Conservation (phyloP, 2,797 vertebrate species). For the Coilia nasus region DNA sequence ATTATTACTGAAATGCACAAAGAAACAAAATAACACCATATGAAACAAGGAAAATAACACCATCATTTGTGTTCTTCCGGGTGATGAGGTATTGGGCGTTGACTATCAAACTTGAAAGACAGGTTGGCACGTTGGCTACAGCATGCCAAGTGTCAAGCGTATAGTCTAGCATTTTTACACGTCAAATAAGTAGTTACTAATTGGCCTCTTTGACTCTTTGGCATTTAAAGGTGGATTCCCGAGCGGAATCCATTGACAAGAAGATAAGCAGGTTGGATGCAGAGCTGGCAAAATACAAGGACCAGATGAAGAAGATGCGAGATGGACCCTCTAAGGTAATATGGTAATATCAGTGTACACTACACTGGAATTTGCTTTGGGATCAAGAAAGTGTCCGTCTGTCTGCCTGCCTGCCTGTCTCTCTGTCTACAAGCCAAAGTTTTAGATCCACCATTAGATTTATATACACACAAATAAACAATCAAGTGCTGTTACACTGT, state of each 20-base stretch:
- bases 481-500: too few species aligned
- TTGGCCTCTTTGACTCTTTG: neutral
- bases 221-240: conserved; percentile 85
- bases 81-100: neutral
- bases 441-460: too few species aligned
- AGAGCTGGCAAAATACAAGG: conserved; percentile 95
- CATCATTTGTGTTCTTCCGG: neutral
- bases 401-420: too few species aligned
- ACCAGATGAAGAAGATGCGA: conserved; percentile 99
- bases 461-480: too few species aligned
- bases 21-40: too few species aligned
- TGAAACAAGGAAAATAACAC: neutral
- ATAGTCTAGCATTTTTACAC: neutral
- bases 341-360: neutral
- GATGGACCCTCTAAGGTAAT: conserved; percentile 96
- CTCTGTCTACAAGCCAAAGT: too few species aligned
- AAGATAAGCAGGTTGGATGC: conserved; percentile 92
- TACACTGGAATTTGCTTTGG: neutral
- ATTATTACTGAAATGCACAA: neutral
- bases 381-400: too few species aligned
- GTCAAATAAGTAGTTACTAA: neutral
- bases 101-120: conserved; percentile 13
- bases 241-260: conserved; percentile 94
- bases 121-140: neutral
- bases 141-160: neutral